Percentiles rank a stretch among this genome's conserved stretches.
These are phyloP conservation scores for Drosophila serrata DNA, from an alignment of 1,140 invertebrate species.

Conservation along the genomic window DNA sequence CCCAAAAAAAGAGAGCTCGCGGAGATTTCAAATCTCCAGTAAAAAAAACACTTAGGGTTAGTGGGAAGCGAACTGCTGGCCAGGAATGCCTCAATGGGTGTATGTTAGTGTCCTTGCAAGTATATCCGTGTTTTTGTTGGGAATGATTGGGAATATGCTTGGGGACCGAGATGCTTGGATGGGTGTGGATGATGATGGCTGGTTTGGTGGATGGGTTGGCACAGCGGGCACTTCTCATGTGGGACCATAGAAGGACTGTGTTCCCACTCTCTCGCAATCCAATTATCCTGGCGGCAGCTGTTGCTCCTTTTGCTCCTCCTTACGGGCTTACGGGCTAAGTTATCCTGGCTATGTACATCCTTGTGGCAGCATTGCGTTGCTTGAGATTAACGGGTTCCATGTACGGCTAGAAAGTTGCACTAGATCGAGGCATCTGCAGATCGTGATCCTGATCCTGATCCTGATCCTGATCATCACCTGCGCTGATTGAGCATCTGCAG, in stretches of 20 bases:
- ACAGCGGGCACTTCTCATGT: constrained; percentile 76
- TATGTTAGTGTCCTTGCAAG: constrained; percentile 37
- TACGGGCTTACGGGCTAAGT: constrained; percentile 12
- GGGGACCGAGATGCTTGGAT: constrained; percentile 34
- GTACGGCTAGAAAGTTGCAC: constrained; percentile 53
- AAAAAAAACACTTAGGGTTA: constrained; percentile 17
- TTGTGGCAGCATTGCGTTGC: constrained; percentile 70
- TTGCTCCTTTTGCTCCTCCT: neutral
- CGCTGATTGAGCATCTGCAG: constrained; percentile 88
- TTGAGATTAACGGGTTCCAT: constrained; percentile 76
- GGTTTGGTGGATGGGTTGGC: constrained; percentile 38
- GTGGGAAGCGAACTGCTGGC: constrained; percentile 33
- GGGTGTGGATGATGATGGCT: constrained; percentile 20
- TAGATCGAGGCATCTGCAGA: constrained; percentile 6
- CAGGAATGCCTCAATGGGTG: constrained; percentile 33
- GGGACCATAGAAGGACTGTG: constrained; percentile 75
- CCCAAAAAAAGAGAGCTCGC: too few species aligned
- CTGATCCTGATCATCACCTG: constrained; percentile 57
- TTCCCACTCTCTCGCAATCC: constrained; percentile 24
- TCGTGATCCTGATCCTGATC: neutral
- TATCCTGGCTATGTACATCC: constrained; percentile 53
- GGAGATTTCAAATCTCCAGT: neutral
- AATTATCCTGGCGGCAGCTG: constrained; percentile 20
- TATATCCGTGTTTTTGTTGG: constrained; percentile 38
- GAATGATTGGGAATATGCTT: constrained; percentile 22